These are phyloP conservation scores for Lasioglossum calceatum DNA, from an alignment of 2,888 invertebrate genomes.

Conservation along the genomic window DNA sequence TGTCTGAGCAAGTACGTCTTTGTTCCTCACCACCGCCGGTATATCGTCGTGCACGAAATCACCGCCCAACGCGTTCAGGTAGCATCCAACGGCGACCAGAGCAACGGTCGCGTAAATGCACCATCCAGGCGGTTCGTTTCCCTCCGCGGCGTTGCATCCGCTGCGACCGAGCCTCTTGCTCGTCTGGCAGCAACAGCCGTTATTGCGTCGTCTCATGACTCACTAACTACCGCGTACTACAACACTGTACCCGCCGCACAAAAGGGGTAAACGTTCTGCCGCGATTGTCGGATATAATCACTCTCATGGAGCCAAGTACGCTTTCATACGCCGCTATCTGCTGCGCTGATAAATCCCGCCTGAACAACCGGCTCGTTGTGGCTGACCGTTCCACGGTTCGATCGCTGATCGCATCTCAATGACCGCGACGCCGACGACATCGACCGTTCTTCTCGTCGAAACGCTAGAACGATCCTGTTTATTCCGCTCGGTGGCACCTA, in stretches of 20 bases:
- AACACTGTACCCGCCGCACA: constrained; percentile 18
- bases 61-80: constrained; percentile 90
- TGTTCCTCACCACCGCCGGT: constrained; percentile 92
- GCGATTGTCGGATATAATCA: constrained; percentile 38
- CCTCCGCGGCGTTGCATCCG: constrained; percentile 85
- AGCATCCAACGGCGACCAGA: constrained; percentile 89
- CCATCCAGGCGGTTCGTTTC: constrained; percentile 85
- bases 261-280: constrained; percentile 57
- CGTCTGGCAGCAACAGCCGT: constrained; percentile 75
- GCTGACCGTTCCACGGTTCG: constrained; percentile 42
- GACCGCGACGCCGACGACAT: constrained; percentile 23
- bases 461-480: neutral
- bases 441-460: neutral
- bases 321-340: constrained; percentile 57
- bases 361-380: neutral
- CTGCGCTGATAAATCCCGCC: constrained; percentile 22
- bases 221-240: constrained; percentile 33
- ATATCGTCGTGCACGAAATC: constrained; percentile 96
- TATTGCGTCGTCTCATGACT: constrained; percentile 77
- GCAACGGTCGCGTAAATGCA: constrained; percentile 88
- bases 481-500: neutral
- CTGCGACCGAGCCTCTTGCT: constrained; percentile 73
- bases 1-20: constrained; percentile 91
- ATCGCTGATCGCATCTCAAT: constrained; percentile 61
- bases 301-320: constrained; percentile 57